Evolutionary conservation across 1,140 invertebrate genomes (phyloP), one percentile per base, ranked within the genome.

Genomic region (Cotesia vestalis): DNA sequence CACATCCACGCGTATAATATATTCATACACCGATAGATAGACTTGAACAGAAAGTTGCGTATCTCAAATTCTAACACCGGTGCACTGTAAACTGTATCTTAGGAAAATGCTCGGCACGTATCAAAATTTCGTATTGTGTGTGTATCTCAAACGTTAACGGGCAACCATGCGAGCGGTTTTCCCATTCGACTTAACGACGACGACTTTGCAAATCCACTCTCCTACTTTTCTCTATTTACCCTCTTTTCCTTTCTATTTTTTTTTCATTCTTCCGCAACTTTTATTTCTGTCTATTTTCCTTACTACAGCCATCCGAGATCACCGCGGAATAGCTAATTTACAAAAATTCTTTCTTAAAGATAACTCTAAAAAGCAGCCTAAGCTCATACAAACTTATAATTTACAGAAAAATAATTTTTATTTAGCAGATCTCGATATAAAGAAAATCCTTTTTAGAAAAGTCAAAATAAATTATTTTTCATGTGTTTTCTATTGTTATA

Each of bases 21-120:
- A 14, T 5, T 36, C 17, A 5, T 63, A 34, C 14, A 52, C 6
- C 20, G 40, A 36, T 20, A 61, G 66, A 72, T 55, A 46, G 73
- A 68, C 35, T 52, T 52, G 57, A 53, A 69, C 59, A 35, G 14
- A 34, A 61, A 60, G 67, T 59, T 71, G 67, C 74, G 72, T 74
- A 75, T 73, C 76, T 71, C 67, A 75, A 76, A 75, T 63, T 57
- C 66, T 27, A 27, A 27, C 71, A 64, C 69, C 74, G 66, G 70
- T 69, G 17, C 63, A 64, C 60, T 20, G 14, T 62, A 46, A 69
- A 74, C 57, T 27, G 27, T 27, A 70, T 67, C 62, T 72, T 53
- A 69, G 52, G 55, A 66, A 63, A 71, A 82, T 82, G 79, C 82
- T 71, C 77, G 52, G 80, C 83, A 84, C 83, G 82, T 84, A 82